These are phyloP conservation scores for Gymnobelideus leadbeateri DNA, from an alignment of 2,113 vertebrate genomes.

Conservation along the genomic window DNA sequence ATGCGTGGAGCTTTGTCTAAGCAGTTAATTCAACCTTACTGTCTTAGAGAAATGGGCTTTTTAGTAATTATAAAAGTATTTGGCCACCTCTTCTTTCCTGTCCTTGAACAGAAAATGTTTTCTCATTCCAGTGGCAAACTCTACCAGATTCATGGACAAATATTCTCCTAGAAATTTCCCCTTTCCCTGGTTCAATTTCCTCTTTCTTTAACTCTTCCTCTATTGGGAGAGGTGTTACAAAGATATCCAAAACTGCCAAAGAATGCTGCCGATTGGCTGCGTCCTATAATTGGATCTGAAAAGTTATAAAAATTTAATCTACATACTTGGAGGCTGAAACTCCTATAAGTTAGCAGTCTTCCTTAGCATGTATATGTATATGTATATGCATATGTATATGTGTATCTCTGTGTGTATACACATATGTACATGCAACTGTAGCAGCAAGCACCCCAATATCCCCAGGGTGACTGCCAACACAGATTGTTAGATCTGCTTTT, in stretches of 20 bases:
- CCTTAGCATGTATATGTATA: neutral
- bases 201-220: neutral
- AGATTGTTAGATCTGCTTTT: no score
- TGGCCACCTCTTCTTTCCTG: neutral
- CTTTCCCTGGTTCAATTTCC: neutral
- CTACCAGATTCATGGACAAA: neutral
- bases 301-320: neutral
- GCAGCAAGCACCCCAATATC: no score
- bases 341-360: neutral
- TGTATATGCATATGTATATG: no score
- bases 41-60: neutral
- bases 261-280: neutral
- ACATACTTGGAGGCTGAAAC: neutral
- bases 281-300: neutral
- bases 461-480: no score
- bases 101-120: neutral
- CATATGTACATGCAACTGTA: no score
- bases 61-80: neutral
- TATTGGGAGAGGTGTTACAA: neutral
- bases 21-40: neutral
- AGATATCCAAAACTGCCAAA: neutral
- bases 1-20: neutral
- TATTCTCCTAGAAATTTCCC: neutral
- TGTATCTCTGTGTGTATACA: no score
- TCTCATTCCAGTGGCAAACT: neutral